Percentiles rank a stretch among this genome's conserved stretches.
Evolutionary conservation across 2,797 vertebrate species (phyloP).

Genomic region (Pseudocheirus occidentalis): DNA sequence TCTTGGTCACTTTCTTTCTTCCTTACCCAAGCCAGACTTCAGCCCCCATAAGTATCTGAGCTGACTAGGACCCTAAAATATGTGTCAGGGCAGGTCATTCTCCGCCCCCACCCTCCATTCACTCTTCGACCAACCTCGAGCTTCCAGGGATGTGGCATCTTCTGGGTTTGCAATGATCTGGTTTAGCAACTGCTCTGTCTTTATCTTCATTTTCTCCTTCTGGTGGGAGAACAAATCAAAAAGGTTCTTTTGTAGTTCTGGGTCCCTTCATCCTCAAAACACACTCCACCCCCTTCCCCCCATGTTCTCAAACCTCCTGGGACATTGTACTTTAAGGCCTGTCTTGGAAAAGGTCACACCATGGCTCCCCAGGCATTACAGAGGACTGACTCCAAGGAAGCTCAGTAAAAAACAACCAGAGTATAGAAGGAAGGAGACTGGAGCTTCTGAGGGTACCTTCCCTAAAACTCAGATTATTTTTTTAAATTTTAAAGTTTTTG

Average conservation of each 20-base stretch:
- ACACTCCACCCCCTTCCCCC: not conserved
- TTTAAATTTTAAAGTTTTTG: no score
- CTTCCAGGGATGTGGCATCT: constrained; percentile 90
- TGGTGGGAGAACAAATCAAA: constrained; percentile 76
- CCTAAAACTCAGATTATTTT: not conserved
- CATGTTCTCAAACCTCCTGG: not conserved
- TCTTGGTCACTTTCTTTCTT: not conserved
- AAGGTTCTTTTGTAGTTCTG: constrained; percentile 16
- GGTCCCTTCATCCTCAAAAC: not conserved
- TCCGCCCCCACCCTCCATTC: constrained; percentile 1
- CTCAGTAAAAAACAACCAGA: not conserved
- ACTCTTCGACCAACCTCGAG: constrained; percentile 86
- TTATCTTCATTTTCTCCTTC: constrained; percentile 92
- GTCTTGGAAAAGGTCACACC: not conserved
- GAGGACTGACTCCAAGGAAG: not conserved
- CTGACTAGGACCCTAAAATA: not conserved
- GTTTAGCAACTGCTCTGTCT: constrained; percentile 90
- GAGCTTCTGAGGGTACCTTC: not conserved
- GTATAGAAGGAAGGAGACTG: not conserved
- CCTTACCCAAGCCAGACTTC: constrained; percentile 33
- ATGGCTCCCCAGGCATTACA: not conserved
- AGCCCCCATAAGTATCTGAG: not conserved
- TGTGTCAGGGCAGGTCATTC: not conserved
- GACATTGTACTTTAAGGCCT: not conserved
- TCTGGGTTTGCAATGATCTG: constrained; percentile 89